A percentile compares a stretch with the other conserved stretches of the same genome.
phyloP scores from a whole-genome alignment of 2,888 invertebrate genomes.

The Mimumesa dahlbomi region DNA sequence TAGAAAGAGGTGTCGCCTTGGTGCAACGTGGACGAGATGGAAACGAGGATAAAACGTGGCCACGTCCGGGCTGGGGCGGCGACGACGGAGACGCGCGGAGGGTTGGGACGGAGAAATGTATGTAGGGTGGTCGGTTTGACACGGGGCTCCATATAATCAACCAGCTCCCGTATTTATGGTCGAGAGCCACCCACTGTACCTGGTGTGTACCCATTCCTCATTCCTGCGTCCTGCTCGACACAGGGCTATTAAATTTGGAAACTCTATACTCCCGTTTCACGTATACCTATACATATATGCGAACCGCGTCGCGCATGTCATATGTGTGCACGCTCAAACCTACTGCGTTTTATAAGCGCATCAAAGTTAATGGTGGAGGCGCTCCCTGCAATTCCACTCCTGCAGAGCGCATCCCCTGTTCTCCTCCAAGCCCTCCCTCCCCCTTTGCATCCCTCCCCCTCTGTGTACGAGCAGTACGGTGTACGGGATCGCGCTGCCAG shows the following conservation, averaged over 20 bases:
- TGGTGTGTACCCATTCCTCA: conserved; percentile 66
- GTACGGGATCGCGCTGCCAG: background rate
- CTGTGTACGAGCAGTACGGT: background rate
- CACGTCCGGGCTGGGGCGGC: conserved; percentile 13
- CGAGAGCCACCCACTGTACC: conserved; percentile 61
- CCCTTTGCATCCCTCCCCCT: background rate
- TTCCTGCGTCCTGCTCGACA: conserved; percentile 63
- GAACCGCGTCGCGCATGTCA: conserved; percentile 23
- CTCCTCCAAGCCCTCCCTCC: conserved; percentile 5
- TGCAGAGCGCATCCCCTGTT: conserved; percentile 59
- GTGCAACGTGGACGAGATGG: conserved; percentile 44
- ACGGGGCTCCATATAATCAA: conserved; percentile 67
- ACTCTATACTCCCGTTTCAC: conserved; percentile 66
- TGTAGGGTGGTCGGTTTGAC: conserved; percentile 58
- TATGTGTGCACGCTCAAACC: conserved; percentile 51
- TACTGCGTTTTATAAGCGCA: conserved; percentile 74
- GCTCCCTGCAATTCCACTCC: conserved; percentile 65
- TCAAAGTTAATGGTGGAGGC: conserved; percentile 73
- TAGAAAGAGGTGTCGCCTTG: conserved; percentile 20
- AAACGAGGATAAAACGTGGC: conserved; percentile 55
- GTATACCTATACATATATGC: conserved; percentile 23
- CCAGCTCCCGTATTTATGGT: conserved; percentile 70
- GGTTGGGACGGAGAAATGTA: conserved; percentile 1
- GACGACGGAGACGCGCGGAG: conserved; percentile 25
- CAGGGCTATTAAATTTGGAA: conserved; percentile 77